These are phyloP conservation scores for Gallirallus australis DNA, from an alignment of 2,797 vertebrate genomes.

Conservation along the genomic window DNA sequence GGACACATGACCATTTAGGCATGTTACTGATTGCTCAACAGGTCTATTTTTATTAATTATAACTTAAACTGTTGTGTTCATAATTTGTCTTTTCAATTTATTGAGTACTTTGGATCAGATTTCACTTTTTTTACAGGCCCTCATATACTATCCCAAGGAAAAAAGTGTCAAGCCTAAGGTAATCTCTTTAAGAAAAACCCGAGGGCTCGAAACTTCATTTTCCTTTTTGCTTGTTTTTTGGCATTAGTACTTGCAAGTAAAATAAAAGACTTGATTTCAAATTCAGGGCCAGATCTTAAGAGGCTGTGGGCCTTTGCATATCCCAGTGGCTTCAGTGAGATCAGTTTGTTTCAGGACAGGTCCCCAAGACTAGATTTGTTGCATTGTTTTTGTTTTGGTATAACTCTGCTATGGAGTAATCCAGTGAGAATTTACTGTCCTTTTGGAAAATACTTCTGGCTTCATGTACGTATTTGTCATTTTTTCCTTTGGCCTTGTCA, in stretches of 20 bases:
- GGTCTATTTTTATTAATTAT: background rate
- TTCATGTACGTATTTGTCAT: slow-evolving; percentile 14
- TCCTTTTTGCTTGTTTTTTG: background rate
- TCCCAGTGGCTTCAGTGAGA: slow-evolving; percentile 10
- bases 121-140: background rate
- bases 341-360: slow-evolving; percentile 16
- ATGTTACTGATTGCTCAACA: background rate
- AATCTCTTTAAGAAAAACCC: slow-evolving; percentile 28
- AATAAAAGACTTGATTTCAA: slow-evolving; percentile 56
- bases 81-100: background rate
- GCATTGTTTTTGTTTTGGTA: slow-evolving; percentile 28
- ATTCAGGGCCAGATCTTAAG: slow-evolving; percentile 5
- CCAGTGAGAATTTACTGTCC: slow-evolving; percentile 13
- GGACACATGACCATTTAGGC: background rate
- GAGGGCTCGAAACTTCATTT: background rate
- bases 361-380: background rate
- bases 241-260: slow-evolving; percentile 29
- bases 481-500: slow-evolving; percentile 44
- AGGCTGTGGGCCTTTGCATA: background rate
- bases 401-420: background rate
- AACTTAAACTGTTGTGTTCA: background rate
- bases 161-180: slow-evolving; percentile 8
- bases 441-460: slow-evolving; percentile 23
- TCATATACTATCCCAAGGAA: background rate
- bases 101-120: background rate